A percentile compares a stretch with the other conserved stretches of the same genome.
These are phyloP conservation scores for Sebastes oblongus DNA, from an alignment of 2,797 vertebrate species.

Conservation along the genomic window DNA sequence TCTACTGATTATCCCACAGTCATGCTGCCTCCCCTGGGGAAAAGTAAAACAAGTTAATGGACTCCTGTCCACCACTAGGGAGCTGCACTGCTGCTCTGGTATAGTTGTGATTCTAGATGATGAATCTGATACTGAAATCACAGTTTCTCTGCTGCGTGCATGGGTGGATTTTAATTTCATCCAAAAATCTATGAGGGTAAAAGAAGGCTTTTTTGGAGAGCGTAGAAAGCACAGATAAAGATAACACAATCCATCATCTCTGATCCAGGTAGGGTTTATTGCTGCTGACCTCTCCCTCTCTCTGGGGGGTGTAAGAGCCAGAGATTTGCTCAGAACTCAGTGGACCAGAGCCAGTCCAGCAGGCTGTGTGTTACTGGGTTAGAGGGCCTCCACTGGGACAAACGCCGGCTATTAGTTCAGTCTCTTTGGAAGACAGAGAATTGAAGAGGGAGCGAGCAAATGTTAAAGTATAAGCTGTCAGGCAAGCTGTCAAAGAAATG, in stretches of 20 bases:
- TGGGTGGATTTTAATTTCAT: not conserved
- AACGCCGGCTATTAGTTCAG: not conserved
- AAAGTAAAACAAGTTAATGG: not conserved
- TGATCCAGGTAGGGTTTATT: conserved; percentile 19
- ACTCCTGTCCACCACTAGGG: not conserved
- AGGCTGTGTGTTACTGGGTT: conserved; percentile 27
- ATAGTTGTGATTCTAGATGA: not conserved
- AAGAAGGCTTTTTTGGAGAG: not conserved
- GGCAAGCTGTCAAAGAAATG: not conserved
- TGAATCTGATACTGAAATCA: not conserved
- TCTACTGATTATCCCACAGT: not conserved
- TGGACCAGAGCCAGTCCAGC: conserved; percentile 30
- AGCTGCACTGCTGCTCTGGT: not conserved
- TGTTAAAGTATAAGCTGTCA: conserved; percentile 10
- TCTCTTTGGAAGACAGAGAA: not conserved
- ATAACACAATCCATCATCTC: conserved; percentile 23
- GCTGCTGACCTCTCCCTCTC: conserved; percentile 7
- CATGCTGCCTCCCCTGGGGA: not conserved
- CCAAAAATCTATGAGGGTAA: not conserved
- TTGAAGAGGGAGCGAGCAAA: not conserved
- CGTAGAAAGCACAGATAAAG: conserved; percentile 23
- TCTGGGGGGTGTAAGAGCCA: not conserved
- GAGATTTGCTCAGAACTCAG: conserved; percentile 48
- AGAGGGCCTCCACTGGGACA: conserved; percentile 35
- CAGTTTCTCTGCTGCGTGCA: not conserved